These are phyloP conservation scores for Lepidocolaptes lacrymiger DNA, from an alignment of 2,797 vertebrate genomes.

Conservation along the genomic window DNA sequence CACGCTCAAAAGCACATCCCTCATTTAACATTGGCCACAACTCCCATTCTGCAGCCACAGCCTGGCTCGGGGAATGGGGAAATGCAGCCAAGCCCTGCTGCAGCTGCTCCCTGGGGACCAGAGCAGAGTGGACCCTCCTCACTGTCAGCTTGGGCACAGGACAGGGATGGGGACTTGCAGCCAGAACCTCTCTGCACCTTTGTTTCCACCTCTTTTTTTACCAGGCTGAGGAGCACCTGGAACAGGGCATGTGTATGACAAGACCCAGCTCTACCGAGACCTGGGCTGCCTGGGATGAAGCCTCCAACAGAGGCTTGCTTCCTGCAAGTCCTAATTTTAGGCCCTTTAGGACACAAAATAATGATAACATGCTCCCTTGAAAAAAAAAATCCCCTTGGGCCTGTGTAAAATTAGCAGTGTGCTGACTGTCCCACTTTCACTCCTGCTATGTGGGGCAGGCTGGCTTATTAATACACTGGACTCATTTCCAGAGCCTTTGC, in stretches of 20 bases:
- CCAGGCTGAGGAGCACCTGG: background rate
- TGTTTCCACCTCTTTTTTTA: background rate
- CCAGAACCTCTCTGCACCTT: background rate
- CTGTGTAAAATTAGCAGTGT: conserved; percentile 46
- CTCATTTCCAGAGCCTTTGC: background rate
- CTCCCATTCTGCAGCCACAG: background rate
- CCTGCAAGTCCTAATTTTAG: conserved; percentile 19
- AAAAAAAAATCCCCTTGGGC: conserved; percentile 7
- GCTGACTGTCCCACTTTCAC: conserved; percentile 52
- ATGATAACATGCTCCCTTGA: conserved; percentile 13
- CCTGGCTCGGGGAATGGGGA: background rate
- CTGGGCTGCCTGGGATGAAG: background rate
- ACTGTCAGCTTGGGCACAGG: fast-evolving
- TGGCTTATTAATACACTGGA: conserved; percentile 25
- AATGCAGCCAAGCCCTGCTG: background rate
- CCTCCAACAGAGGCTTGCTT: background rate
- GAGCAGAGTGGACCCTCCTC: fast-evolving
- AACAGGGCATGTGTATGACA: fast-evolving
- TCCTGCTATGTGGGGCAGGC: conserved; percentile 53
- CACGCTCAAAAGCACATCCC: background rate
- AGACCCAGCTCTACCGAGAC: background rate
- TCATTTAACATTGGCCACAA: background rate
- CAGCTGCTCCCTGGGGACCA: background rate
- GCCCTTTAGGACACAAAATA: conserved; percentile 47
- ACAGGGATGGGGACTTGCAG: background rate